phyloP scores from a whole-genome alignment of 2,797 vertebrate species.

The Pygocentrus nattereri region DNA sequence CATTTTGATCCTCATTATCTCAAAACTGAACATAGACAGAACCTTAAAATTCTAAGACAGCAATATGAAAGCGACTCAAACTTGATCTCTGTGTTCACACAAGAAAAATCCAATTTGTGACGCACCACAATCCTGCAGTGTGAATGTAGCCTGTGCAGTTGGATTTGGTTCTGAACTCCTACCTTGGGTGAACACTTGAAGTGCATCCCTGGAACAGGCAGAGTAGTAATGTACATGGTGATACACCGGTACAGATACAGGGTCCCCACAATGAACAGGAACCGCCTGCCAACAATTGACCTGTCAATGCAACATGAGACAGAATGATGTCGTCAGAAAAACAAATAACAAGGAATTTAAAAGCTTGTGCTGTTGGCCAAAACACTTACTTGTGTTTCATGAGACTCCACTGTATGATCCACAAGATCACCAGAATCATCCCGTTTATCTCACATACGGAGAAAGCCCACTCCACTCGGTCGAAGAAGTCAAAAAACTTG shows the following conservation, averaged over 20 bases:
- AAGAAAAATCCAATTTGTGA: background rate
- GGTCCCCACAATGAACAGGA: constrained; percentile 90
- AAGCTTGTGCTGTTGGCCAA: background rate
- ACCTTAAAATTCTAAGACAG: too few relatives aligned
- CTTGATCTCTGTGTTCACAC: too few relatives aligned
- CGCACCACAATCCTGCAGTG: background rate
- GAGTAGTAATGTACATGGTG: constrained; percentile 91
- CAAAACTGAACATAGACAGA: too few relatives aligned
- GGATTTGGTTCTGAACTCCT: constrained; percentile 48
- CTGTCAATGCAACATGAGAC: constrained; percentile 61
- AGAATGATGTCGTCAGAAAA: background rate
- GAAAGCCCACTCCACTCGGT: constrained; percentile 90
- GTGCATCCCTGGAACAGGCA: constrained; percentile 91
- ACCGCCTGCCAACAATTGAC: constrained; percentile 87
- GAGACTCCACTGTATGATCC: constrained; percentile 87
- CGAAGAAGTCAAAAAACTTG: constrained; percentile 91
- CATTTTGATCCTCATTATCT: too few relatives aligned
- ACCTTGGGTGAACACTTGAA: constrained; percentile 93
- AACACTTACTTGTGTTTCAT: constrained; percentile 84
- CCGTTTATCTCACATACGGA: constrained; percentile 90
- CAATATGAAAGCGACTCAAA: too few relatives aligned
- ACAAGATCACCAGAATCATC: constrained; percentile 86
- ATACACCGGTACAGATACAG: constrained; percentile 91
- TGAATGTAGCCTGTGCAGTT: background rate
- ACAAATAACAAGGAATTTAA: background rate